Evolutionary conservation across 1,140 invertebrate species (phyloP).

Genomic region (Phymorhynchus buccinoides): DNA sequence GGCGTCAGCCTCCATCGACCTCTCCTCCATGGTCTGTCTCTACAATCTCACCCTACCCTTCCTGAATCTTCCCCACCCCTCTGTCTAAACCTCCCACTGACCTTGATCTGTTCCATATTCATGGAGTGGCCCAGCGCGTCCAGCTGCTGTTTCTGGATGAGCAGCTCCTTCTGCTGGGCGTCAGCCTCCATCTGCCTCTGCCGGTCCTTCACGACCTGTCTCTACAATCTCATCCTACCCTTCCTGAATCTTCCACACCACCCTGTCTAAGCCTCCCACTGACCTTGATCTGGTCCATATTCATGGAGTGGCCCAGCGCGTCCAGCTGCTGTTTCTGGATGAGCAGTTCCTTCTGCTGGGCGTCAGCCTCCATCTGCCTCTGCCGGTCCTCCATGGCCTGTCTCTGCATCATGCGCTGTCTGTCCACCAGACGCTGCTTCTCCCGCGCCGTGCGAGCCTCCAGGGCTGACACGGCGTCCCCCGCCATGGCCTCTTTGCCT

Average conservation of each 20-base stretch:
- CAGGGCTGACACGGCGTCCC: constrained; percentile 39
- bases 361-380: constrained; percentile 47
- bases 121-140: constrained; percentile 29
- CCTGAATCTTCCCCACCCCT: too few relatives aligned
- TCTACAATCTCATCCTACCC: too few relatives aligned
- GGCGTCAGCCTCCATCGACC: constrained; percentile 48
- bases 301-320: constrained; percentile 31
- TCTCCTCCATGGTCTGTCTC: constrained; percentile 39
- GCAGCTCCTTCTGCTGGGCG: constrained; percentile 45
- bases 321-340: constrained; percentile 49
- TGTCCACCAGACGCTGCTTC: constrained; percentile 47
- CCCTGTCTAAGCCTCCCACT: not conserved
- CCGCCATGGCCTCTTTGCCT: constrained; percentile 35
- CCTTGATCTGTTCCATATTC: constrained; percentile 27
- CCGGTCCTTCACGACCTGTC: constrained; percentile 34
- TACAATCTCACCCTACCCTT: too few relatives aligned
- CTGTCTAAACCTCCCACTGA: not conserved
- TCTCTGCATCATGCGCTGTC: constrained; percentile 48
- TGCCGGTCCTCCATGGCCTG: constrained; percentile 37
- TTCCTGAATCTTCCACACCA: too few relatives aligned
- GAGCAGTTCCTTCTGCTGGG: constrained; percentile 45
- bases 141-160: constrained; percentile 50
- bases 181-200: constrained; percentile 48
- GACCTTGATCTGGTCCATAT: constrained; percentile 22
- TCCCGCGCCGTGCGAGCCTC: constrained; percentile 43